These are phyloP conservation scores for Pharmacophagus antenor DNA, from an alignment of 2,888 invertebrate species.

Conservation along the genomic window DNA sequence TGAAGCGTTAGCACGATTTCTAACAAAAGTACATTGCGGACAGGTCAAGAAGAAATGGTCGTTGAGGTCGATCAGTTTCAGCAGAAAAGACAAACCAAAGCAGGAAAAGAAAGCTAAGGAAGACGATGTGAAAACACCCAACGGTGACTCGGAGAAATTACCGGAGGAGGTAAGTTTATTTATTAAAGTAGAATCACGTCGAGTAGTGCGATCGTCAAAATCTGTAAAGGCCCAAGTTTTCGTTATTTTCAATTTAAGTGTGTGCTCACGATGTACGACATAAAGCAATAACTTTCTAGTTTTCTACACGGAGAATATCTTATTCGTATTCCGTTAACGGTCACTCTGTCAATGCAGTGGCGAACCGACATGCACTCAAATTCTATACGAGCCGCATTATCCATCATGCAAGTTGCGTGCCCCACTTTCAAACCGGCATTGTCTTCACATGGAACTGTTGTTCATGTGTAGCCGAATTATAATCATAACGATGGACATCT, in stretches of 20 bases:
- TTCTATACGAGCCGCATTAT: slow-evolving; percentile 41
- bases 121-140: slow-evolving; percentile 76
- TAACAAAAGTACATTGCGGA: slow-evolving; percentile 53
- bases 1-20: slow-evolving; percentile 43
- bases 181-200: slow-evolving; percentile 2
- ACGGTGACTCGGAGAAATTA: slow-evolving; percentile 83
- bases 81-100: slow-evolving; percentile 92
- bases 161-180: slow-evolving; percentile 82
- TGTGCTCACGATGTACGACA: slow-evolving; percentile 33
- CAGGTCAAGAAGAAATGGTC: slow-evolving; percentile 94
- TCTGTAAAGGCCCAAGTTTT: slow-evolving; percentile 20
- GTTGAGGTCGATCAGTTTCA: slow-evolving; percentile 92
- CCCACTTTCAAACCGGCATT: slow-evolving; percentile 49
- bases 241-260: slow-evolving; percentile 33
- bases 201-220: slow-evolving; percentile 6
- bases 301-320: slow-evolving; percentile 38
- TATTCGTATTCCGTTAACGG: slow-evolving; percentile 50
- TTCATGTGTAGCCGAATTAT: slow-evolving; percentile 33
- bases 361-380: slow-evolving; percentile 37
- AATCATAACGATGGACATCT: slow-evolving; percentile 33
- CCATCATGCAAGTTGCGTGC: slow-evolving; percentile 46
- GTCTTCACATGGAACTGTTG: slow-evolving; percentile 32
- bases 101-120: slow-evolving; percentile 85
- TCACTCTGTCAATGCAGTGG: slow-evolving; percentile 43
- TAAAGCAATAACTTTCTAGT: slow-evolving; percentile 54